Evolutionary conservation across 2,888 invertebrate genomes (phyloP), one percentile per base, ranked within the genome.

Genomic region (Euzetes globulus): DNA sequence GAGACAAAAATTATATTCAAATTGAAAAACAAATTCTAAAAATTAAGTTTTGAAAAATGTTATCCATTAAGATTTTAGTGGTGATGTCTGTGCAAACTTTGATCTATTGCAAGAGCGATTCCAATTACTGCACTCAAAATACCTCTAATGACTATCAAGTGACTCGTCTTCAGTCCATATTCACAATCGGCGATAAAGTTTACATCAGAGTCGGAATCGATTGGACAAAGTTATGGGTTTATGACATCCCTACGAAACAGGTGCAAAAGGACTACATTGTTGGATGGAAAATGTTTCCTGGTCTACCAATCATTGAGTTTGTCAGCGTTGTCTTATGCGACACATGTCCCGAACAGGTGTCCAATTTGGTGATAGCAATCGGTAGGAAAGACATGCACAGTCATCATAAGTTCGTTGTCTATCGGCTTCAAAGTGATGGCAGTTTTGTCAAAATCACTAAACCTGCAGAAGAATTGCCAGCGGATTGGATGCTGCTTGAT

Each of bases 361-460:
- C 29, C 11, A 33, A 63, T 33, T 27, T 63, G 27, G 63, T 63
- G 33, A 63, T 63, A 63, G n/a, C n/a, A 1, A 63, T 63, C 63
- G 63, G 63, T 1, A 29, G 63, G 5, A 22, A 22, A 55, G 55
- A 55, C 11, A 3, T 55, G 11, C 1, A 33, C 1, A 63, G 63
- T 63, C 9, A n/a, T 15, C 27, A 27, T 7, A 33, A 27, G 22
- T 63, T n/a, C 55, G 19, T 4, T 19, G 22, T 5, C 1, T 17
- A 1, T 17, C 63, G 19, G 15, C 7, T n/a, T 17, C 29, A 17
- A 29, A 17, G 13, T 17, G 33, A 33, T 29, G n/a, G 27, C 25
- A 5, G 15, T 11, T 58, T 63, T 15, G 63, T 33, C 6, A 63
- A 33, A 29, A 29, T 63, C n/a, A 63, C 1, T n/a, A n/a, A n/a